Evolutionary conservation across 2,113 vertebrate species (phyloP), one percentile per base, ranked within the genome.

Genomic region (Neolamprologus sp.): DNA sequence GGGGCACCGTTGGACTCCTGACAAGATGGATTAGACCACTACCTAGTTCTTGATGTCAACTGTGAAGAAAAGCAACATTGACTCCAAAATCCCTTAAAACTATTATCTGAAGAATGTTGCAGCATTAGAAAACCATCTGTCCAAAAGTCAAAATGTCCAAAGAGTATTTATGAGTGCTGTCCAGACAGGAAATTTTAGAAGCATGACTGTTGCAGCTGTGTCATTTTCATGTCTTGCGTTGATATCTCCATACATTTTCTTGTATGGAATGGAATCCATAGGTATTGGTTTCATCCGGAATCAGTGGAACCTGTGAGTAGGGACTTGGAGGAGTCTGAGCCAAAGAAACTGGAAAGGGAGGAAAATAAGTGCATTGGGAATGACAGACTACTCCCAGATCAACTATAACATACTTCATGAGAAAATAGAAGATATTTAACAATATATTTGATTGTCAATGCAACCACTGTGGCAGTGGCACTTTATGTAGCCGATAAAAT

Each of bases 51-150:
- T 75, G 86, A 90, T 85, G 73, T 92, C 88, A 87, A 88, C 89
- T 81, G 91, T 86, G 88, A 93, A 60, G 79, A 88, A 86, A 90
- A 90, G 54, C 53, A 75, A 63, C 68, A 53, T 23, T 54, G 80
- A 81, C 87, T 89, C 86, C 73, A 86, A 84, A 94, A 91, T 73
- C 53, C 94, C 88, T 90, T 89, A 93, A 93, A 96, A 95, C 83
- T 92, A 95, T 95, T 90, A 93, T 89, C 71, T 53, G 55, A 95
- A 95, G 91, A 95, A 96, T 94, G 92, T 83, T 90, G 45, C 88
- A 58, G 57, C 82, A 96, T 93, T 87, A 88, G 87, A 95, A 96
- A 96, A 96, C 93, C 96, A 97, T 94, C 96, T 97, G 96, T 93
- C 93, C 87, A 75, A 91, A 91, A 89, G 92, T 95, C 95, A 90